Conservation (phyloP, 2,888 invertebrate genomes). For the Phengaris alcon region DNA sequence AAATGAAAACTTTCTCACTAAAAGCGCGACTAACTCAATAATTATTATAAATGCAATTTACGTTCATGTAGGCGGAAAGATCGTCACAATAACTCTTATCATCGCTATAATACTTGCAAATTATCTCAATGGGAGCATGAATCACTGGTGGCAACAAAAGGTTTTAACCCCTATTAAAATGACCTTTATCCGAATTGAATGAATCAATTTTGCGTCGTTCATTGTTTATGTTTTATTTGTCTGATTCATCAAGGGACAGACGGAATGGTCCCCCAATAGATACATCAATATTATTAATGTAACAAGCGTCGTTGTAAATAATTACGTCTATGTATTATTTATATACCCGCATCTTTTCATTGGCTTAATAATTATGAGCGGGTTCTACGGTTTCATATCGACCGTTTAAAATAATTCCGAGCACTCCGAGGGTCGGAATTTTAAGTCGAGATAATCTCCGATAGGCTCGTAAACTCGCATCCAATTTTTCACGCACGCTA, state of each 20-base stretch:
- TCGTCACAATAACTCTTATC: conserved; percentile 15
- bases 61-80: conserved; percentile 14
- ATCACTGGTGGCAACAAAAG: conserved; percentile 37
- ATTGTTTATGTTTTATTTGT: conserved; percentile 43
- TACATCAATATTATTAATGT: conserved; percentile 53
- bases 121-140: conserved; percentile 36
- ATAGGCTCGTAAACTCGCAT: conserved; percentile 49
- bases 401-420: conserved; percentile 8
- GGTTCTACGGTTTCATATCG: conserved; percentile 55
- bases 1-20: not conserved
- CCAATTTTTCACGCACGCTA: conserved; percentile 72
- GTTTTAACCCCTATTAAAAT: conserved; percentile 39
- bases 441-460: conserved; percentile 74
- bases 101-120: conserved; percentile 19
- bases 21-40: conserved; percentile 14
- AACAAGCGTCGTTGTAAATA: conserved; percentile 62
- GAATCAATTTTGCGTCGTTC: conserved; percentile 39
- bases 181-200: conserved; percentile 42
- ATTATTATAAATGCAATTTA: conserved; percentile 9
- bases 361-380: conserved; percentile 63
- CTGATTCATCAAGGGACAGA: conserved; percentile 41
- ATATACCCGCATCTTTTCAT: conserved; percentile 73
- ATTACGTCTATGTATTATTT: conserved; percentile 55
- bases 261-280: conserved; percentile 36
- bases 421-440: conserved; percentile 56